Evolutionary conservation across 2,888 invertebrate genomes (phyloP).

Genomic region (Tachina lurida): DNA sequence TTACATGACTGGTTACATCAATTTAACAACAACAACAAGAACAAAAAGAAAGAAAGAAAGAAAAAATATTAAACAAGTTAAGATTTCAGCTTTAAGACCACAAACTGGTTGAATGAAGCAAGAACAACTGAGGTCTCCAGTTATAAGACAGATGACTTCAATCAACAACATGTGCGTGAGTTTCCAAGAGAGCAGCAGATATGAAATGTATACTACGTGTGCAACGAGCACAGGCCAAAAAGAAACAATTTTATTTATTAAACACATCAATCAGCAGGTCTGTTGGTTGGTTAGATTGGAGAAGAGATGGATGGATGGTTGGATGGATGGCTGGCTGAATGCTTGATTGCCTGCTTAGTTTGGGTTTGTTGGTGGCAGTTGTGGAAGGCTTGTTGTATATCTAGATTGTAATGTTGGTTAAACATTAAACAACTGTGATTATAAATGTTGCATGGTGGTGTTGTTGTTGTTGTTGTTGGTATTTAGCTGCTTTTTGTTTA

Average conservation of each 20-base stretch:
- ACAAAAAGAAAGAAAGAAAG: neutral
- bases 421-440: constrained; percentile 71
- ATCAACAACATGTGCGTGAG: constrained; percentile 71
- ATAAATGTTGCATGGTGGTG: constrained; percentile 59
- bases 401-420: constrained; percentile 65
- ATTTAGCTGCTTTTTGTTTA: constrained; percentile 18
- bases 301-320: constrained; percentile 38
- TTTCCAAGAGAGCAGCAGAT: constrained; percentile 37
- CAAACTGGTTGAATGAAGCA: constrained; percentile 47
- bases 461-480: constrained; percentile 5
- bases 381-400: constrained; percentile 52
- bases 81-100: constrained; percentile 46
- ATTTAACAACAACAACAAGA: constrained; percentile 12
- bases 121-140: constrained; percentile 48
- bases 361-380: constrained; percentile 62
- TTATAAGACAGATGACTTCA: constrained; percentile 69
- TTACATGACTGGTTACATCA: constrained; percentile 60
- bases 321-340: constrained; percentile 34
- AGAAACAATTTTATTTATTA: constrained; percentile 69
- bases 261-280: constrained; percentile 71
- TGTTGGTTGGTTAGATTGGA: constrained; percentile 51
- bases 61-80: neutral
- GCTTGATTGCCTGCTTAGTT: constrained; percentile 50
- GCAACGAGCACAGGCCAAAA: constrained; percentile 48
- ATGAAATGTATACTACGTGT: constrained; percentile 25